Evolutionary conservation across 2,797 vertebrate genomes (phyloP).

Genomic region (Propithecus deckenii): DNA sequence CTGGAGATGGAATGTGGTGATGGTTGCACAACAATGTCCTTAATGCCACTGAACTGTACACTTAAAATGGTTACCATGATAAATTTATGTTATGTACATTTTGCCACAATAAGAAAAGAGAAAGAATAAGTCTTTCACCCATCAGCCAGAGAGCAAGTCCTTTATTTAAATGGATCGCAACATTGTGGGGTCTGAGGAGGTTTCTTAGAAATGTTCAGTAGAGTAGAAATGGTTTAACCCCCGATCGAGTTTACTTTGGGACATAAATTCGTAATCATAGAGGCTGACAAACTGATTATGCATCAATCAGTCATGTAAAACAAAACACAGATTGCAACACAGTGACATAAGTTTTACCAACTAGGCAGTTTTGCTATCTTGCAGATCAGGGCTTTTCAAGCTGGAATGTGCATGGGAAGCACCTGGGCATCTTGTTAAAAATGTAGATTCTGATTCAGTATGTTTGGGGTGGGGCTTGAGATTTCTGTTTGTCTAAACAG

Average conservation of each 20-base stretch:
- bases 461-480: not conserved
- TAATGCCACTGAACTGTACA: not conserved
- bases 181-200: not conserved
- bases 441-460: slow-evolving; percentile 5
- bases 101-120: not conserved
- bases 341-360: not conserved
- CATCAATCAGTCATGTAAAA: not conserved
- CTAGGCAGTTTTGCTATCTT: slow-evolving; percentile 3
- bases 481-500: not conserved
- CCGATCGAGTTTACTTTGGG: slow-evolving; percentile 27
- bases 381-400: slow-evolving; percentile 34
- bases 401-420: not conserved
- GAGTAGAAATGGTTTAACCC: not conserved
- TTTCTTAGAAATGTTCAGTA: slow-evolving; percentile 38
- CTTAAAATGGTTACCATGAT: not conserved
- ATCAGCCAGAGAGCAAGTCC: not conserved
- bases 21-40: not conserved
- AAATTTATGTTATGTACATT: not conserved
- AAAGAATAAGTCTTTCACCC: not conserved
- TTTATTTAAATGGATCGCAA: not conserved
- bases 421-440: slow-evolving; percentile 11
- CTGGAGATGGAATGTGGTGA: not conserved
- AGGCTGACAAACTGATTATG: not conserved
- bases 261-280: not conserved
- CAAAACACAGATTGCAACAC: not conserved